Conservation (phyloP, 2,797 vertebrate species). For the Hemibagrus guttatus region DNA sequence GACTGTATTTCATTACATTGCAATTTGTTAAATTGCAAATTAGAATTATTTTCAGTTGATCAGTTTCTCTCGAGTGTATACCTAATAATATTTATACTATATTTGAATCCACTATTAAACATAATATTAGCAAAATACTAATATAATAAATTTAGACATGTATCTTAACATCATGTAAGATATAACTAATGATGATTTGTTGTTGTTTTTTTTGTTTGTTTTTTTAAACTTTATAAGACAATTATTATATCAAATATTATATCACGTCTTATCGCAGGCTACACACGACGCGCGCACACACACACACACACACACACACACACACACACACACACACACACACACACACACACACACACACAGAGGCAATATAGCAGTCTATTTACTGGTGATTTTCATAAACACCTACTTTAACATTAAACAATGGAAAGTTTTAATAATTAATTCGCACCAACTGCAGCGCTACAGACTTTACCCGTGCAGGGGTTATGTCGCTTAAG, state of each 20-base stretch:
- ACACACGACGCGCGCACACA: constrained; percentile 35
- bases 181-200: constrained; percentile 23
- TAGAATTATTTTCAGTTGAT: not conserved
- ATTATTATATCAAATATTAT: constrained; percentile 16
- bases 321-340: not conserved
- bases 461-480: not conserved
- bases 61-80: not conserved
- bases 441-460: not conserved
- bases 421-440: not conserved
- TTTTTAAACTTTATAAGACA: not conserved
- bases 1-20: too few species aligned
- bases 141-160: too few species aligned
- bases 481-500: not conserved
- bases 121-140: not conserved
- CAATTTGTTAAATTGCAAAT: too few species aligned
- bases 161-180: not conserved
- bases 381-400: not conserved
- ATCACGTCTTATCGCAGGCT: constrained; percentile 38
- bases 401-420: not conserved
- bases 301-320: constrained; percentile 2
- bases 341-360: not conserved
- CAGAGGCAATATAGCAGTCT: not conserved
- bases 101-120: not conserved
- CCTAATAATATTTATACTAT: not conserved
- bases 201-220: not conserved